Base-by-base conservation (phyloP, 2,113 vertebrate genomes). In the Rhinogobius similis region DNA sequence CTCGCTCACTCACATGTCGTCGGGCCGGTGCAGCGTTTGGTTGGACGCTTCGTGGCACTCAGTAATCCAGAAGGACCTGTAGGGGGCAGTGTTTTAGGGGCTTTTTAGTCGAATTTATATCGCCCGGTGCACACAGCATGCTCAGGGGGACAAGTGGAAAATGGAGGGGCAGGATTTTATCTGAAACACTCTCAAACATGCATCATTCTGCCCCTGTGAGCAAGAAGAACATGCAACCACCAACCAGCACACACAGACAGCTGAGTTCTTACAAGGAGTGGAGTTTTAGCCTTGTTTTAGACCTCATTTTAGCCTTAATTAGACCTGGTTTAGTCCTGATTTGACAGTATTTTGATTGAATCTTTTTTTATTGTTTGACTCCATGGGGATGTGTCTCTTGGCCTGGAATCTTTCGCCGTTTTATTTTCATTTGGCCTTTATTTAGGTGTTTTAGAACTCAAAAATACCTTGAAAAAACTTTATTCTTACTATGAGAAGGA, bases 1-100 rank as follows among this genome's bases (percentile, higher is more conserved):
- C 10, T 43, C 12, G 14, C 74, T 66, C 85, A 93, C 93, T 94
- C 92, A 94, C 93, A 75, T 93, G 90, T 94, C 90, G 43, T 93
- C 90, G 36, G 91, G 79, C 89, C 91, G 91, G 90, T 93, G 90
- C 76, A 93, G 91, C 84, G 91, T 92, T 90, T 93, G 93, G 82
- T 87, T 93, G 92, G 91, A 74, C 55, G 83, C 88, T 68, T 90
- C 90, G 5, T 91, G 92, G 90, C 91, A 92, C 86, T 93, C 87
- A 68, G 92, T 86, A 86, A 94, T 94, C 93, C 93, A 94, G 86
- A 94, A 94, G 39, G 93, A 94, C 91, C 93, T 94, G 92, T 43
- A 27, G 75, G 85, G 62, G 76, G 71, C 52, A 63, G 62, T 43
- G 52, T 26, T 43, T 63, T 6, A 13, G 0, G 12, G 10, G 38